phyloP scores from a whole-genome alignment of 2,113 vertebrate species.

The Coturnix japonica region DNA sequence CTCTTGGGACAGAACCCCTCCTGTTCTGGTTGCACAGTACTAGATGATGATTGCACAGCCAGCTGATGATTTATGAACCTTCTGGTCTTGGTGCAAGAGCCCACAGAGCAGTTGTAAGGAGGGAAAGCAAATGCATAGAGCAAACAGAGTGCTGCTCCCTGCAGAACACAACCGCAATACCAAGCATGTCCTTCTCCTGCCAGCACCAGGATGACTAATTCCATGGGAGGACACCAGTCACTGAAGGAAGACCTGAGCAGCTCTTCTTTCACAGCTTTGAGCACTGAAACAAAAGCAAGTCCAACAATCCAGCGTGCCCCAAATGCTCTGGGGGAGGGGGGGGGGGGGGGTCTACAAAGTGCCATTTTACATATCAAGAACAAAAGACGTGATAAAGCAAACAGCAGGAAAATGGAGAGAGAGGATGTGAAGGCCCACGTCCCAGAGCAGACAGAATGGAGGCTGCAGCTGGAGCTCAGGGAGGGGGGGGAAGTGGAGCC shows the following conservation, averaged over 20 bases:
- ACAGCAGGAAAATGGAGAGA: neutral
- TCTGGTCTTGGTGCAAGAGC: neutral
- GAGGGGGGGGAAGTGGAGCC: neutral
- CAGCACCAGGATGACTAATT: neutral
- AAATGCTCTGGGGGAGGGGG: neutral
- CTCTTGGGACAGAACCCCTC: neutral
- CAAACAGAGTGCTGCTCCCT: neutral
- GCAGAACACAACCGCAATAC: constrained; percentile 39
- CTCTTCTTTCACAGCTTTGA: neutral
- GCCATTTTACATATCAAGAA: neutral
- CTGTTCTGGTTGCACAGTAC: neutral
- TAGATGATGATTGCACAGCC: neutral
- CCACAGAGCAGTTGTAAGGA: constrained; percentile 42
- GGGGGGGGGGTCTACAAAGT: neutral
- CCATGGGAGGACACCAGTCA: neutral
- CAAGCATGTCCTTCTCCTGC: constrained; percentile 36
- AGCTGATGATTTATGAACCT: neutral
- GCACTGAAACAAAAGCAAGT: neutral
- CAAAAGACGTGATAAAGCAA: neutral
- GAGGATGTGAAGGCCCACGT: neutral
- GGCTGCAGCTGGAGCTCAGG: neutral
- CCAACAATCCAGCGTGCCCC: neutral
- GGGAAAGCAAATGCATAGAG: constrained; percentile 43
- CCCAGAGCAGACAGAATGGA: neutral
- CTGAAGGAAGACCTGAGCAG: neutral